Evolutionary conservation across 2,113 vertebrate genomes (phyloP), one percentile per base, ranked within the genome.

Genomic region (Chaetops frenatus): DNA sequence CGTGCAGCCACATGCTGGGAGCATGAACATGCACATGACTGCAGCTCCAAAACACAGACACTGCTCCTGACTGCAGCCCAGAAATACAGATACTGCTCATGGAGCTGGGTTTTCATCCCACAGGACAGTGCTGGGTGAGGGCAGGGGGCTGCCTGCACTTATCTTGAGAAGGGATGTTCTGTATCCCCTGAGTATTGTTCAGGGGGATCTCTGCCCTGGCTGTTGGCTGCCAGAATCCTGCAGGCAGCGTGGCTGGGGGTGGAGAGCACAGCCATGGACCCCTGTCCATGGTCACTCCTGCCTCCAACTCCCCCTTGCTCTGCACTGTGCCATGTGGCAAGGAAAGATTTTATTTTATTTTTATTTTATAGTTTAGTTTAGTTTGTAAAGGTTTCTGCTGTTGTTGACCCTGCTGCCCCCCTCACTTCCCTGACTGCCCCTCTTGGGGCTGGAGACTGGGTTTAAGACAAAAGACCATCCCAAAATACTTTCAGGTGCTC

Each of bases 141-240:
- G 38, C 58, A 65, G 44, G 35, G 58, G 21, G 22, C 44, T 64
- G 50, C 28, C 86, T 40, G 56, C 2, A 1, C 74, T 4, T 0
- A 20, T 58, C 14, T 57, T 8, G 54, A 31, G 60, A 48, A 58
- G 40, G 24, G 61, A 62, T 15, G 44, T 7, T 86, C 17, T 54
- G 45, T 19, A 33, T 24, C 27, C 80, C 21, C 15, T 1, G 5
- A 0, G 3, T 23, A 13, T 20, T 6, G 7, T 4, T 44, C 3
- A 8, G 36, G 11, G 35, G 17, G 20, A 36, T n/a, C 66, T 15
- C 40, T 80, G 90, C 33, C 48, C 29, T 4, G 16, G 40, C 35
- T 56, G 23, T 7, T 72, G 48, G 21, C 7, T 25, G 62, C 12
- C 5, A 2, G 44, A 51, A 61, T 53, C 51, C 60, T 27, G 21